Conservation (phyloP, 2,797 vertebrate species). For the Graptemys geographica region DNA sequence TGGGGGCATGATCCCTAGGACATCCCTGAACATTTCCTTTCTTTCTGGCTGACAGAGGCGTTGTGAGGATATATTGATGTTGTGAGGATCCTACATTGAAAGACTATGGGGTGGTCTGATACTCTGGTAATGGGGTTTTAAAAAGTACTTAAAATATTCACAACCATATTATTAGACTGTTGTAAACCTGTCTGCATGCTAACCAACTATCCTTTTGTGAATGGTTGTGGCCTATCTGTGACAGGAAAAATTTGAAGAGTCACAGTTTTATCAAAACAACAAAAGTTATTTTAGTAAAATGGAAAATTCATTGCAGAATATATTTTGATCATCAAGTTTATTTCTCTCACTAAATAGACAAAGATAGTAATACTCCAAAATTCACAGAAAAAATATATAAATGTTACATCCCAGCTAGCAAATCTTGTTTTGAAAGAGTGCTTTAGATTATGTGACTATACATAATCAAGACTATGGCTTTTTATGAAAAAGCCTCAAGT, state of each 20-base stretch:
- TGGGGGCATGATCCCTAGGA: too few relatives aligned
- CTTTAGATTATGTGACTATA: not conserved
- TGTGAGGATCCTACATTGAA: too few relatives aligned
- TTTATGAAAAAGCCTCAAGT: not conserved
- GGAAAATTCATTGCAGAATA: not conserved
- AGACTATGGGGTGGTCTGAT: not conserved
- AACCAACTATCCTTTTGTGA: not conserved
- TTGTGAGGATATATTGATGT: too few relatives aligned
- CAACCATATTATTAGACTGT: not conserved
- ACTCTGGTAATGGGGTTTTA: not conserved
- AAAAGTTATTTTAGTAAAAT: not conserved
- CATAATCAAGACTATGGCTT: not conserved
- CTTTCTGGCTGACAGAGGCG: too few relatives aligned
- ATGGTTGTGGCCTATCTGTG: not conserved
- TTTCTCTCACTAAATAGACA: not conserved
- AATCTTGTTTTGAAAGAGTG: accelerated
- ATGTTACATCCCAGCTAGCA: not conserved
- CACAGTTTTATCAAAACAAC: not conserved
- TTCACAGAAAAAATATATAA: not conserved
- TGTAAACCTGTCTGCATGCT: accelerated
- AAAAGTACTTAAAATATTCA: not conserved
- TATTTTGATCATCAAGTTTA: not conserved
- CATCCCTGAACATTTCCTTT: too few relatives aligned
- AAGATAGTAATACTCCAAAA: not conserved
- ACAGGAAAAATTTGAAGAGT: not conserved